Evolutionary conservation across 2,888 invertebrate species (phyloP).

Genomic region (Cancer borealis): DNA sequence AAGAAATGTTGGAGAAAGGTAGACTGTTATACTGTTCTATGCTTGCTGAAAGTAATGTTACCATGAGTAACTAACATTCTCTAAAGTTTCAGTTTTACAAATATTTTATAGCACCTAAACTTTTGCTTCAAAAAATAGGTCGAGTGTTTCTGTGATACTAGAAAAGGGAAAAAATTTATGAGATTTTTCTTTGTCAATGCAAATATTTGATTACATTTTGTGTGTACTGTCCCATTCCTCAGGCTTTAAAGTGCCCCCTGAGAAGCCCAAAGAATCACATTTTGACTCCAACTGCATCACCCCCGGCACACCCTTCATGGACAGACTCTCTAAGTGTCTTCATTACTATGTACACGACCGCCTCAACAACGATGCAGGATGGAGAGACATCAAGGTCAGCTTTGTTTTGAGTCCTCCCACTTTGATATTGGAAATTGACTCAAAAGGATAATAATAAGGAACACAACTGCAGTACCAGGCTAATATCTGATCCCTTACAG

Average conservation of each 20-base stretch:
- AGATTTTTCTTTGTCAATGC: background rate
- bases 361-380: constrained; percentile 95
- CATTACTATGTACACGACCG: constrained; percentile 93
- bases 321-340: constrained; percentile 84
- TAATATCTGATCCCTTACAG: constrained; percentile 32
- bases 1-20: constrained; percentile 86
- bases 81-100: background rate
- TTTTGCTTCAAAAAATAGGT: too few relatives aligned
- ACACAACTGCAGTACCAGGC: background rate
- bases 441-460: background rate
- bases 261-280: constrained; percentile 94
- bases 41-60: background rate
- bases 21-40: background rate
- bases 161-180: background rate
- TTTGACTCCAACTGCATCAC: constrained; percentile 99
- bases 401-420: background rate
- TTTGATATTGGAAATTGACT: background rate
- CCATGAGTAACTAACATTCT: background rate
- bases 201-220: background rate
- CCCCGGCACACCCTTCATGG: constrained; percentile 83
- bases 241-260: constrained; percentile 85
- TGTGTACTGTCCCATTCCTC: constrained; percentile 14
- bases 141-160: too few relatives aligned
- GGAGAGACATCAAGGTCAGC: constrained; percentile 93
- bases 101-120: background rate